phyloP scores from a whole-genome alignment of 2,797 vertebrate species.

The Poeciliopsis turneri region DNA sequence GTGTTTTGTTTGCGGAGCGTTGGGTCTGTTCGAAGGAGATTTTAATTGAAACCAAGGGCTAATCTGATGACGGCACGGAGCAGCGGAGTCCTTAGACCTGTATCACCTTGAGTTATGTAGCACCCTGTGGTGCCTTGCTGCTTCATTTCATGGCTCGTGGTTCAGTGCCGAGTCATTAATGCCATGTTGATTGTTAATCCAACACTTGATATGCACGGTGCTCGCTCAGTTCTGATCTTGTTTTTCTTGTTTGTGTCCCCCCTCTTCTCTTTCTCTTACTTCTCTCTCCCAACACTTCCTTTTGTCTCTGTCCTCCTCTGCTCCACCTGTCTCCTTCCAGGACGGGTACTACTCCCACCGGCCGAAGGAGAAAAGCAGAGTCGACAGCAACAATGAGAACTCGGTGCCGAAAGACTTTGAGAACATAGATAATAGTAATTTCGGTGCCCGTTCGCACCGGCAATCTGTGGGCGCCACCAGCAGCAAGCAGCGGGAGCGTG shows the following conservation, averaged over 20 bases:
- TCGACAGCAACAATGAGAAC: constrained; percentile 99
- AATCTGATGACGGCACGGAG: constrained; percentile 71
- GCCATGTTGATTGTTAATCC: constrained; percentile 73
- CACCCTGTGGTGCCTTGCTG: constrained; percentile 63
- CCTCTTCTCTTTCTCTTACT: constrained; percentile 18
- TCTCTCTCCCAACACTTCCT: constrained; percentile 21
- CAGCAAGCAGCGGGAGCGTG: constrained; percentile 84
- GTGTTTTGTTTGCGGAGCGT: constrained; percentile 71
- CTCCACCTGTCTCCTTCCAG: constrained; percentile 69
- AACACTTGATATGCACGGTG: constrained; percentile 66
- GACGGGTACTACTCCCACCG: constrained; percentile 94
- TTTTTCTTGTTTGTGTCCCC: constrained; percentile 59
- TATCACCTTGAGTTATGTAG: constrained; percentile 56
- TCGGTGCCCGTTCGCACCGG: constrained; percentile 89
- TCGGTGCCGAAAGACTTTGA: constrained; percentile 99
- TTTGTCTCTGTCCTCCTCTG: constrained; percentile 23
- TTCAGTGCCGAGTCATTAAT: constrained; percentile 58
- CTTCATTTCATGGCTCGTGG: constrained; percentile 76
- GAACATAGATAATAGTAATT: constrained; percentile 98
- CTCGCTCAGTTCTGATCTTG: constrained; percentile 66
- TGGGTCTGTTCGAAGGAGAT: constrained; percentile 64
- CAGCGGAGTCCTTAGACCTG: constrained; percentile 44
- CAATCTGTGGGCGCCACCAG: constrained; percentile 70
- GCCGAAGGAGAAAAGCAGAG: constrained; percentile 94
- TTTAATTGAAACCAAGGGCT: constrained; percentile 76